Evolutionary conservation across 2,797 vertebrate species (phyloP).

Genomic region (Lemur catta): DNA sequence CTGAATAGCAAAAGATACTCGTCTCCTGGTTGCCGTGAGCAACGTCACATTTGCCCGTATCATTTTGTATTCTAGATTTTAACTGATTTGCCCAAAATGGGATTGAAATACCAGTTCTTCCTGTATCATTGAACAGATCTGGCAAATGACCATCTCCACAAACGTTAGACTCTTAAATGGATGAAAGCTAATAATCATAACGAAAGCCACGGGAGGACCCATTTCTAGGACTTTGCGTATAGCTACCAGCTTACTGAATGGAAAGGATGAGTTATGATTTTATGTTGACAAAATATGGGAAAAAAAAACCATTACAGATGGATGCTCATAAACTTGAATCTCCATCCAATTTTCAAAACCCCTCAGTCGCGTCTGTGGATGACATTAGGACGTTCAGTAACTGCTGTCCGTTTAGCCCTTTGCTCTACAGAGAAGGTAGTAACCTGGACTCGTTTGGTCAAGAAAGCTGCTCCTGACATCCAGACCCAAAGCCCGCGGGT

Average conservation of each 20-base stretch:
- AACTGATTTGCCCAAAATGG: background rate
- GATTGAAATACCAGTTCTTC: background rate
- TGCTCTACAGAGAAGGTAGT: conserved; percentile 26
- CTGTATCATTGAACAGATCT: background rate
- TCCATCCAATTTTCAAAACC: background rate
- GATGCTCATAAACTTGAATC: background rate
- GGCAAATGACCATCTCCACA: background rate
- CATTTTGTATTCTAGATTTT: background rate
- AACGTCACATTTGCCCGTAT: background rate
- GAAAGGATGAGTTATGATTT: background rate
- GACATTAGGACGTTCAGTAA: conserved; percentile 40
- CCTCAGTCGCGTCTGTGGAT: background rate
- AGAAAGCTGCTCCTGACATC: background rate
- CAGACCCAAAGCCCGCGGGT: background rate
- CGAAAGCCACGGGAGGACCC: background rate
- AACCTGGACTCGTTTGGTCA: conserved; percentile 40
- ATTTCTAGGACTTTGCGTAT: background rate
- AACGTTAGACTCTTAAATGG: background rate
- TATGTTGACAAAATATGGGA: background rate
- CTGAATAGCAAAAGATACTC: background rate
- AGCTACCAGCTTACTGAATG: background rate
- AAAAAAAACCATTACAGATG: background rate
- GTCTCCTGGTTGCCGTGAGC: background rate
- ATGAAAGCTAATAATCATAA: background rate
- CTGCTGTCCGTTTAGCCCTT: conserved; percentile 19